Base-by-base conservation (phyloP, 2,888 invertebrate species). In the Glyphotaelius pellucidus region DNA sequence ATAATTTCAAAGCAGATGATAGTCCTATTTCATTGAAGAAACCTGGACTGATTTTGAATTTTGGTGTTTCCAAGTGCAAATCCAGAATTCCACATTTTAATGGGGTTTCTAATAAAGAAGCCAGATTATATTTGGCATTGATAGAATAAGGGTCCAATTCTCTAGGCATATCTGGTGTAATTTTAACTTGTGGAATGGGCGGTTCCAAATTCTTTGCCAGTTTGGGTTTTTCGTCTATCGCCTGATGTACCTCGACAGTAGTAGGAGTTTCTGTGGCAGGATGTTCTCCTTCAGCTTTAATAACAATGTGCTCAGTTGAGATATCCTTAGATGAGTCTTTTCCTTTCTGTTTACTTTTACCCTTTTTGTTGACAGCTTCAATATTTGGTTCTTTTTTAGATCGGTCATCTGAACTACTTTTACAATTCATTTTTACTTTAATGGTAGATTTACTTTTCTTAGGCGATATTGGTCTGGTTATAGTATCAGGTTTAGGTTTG, bases 21-120 rank as follows among this genome's bases (percentile, higher is more conserved):
- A 96, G 95, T 32, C 88, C 88, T 19, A 88, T 52, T 92, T 95
- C 95, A 92, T 94, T 86, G 30, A 95, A 95, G 90, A 96, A 94
- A 93, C 96, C 95, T 0, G 96, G 95, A 0, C 95, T 95, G 91
- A 96, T 94, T 67, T 67, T 85, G 94, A 96, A 96, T 83, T 95
- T 96, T 0, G 97, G 97, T 3, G 97, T 97, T 91, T 96, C 96
- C 95, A 96, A 95, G 94, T 95, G 95, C 47, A 96, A 95, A 94
- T 96, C 95, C 93, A 95, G 95, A 0, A 95, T 94, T 83, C 95
- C 95, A 93, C 95, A 95, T 94, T 97, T 97, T 92, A 96, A 97
- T 0, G 97, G 97, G 1, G 97, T 97, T 94, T 97, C 97, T 80
- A 97, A 94, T 19, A 97, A 94, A 92, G 96, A 95, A 5, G 96